Percentiles rank a stretch among this genome's conserved stretches.
phyloP scores from a whole-genome alignment of 2,113 vertebrate species.

The Thinocorus orbignyianus region DNA sequence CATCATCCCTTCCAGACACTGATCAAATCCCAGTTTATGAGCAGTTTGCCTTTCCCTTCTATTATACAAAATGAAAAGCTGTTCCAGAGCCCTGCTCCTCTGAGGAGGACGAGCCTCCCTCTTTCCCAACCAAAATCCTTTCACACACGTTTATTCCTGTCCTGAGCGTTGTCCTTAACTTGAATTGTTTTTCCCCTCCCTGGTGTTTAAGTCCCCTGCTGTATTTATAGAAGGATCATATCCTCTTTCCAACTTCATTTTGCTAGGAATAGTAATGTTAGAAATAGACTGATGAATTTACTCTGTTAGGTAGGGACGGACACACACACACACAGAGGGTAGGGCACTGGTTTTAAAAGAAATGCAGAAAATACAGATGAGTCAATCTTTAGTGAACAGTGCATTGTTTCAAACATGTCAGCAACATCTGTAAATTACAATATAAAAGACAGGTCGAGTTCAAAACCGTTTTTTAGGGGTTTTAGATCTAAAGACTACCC shows the following conservation, averaged over 20 bases:
- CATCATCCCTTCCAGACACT: slow-evolving; percentile 12
- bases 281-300: slow-evolving; percentile 52
- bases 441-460: slow-evolving; percentile 65
- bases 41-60: slow-evolving; percentile 25
- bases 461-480: slow-evolving; percentile 21
- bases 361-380: slow-evolving; percentile 65
- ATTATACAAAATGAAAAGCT: neutral
- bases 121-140: slow-evolving; percentile 1
- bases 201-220: slow-evolving; percentile 20
- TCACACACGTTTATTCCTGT: neutral
- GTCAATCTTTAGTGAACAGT: slow-evolving; percentile 40
- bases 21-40: slow-evolving; percentile 23
- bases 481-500: slow-evolving; percentile 46
- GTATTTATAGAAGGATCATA: slow-evolving; percentile 56
- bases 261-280: slow-evolving; percentile 50
- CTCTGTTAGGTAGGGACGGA: neutral
- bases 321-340: neutral
- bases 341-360: slow-evolving; percentile 61
- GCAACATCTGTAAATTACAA: slow-evolving; percentile 60
- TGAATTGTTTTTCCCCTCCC: slow-evolving; percentile 50
- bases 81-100: neutral
- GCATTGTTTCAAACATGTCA: slow-evolving; percentile 60
- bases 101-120: neutral
- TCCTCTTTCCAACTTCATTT: slow-evolving; percentile 56
- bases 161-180: neutral